Evolutionary conservation across 2,113 vertebrate species (phyloP).

Genomic region (Pelodiscus sinensis): DNA sequence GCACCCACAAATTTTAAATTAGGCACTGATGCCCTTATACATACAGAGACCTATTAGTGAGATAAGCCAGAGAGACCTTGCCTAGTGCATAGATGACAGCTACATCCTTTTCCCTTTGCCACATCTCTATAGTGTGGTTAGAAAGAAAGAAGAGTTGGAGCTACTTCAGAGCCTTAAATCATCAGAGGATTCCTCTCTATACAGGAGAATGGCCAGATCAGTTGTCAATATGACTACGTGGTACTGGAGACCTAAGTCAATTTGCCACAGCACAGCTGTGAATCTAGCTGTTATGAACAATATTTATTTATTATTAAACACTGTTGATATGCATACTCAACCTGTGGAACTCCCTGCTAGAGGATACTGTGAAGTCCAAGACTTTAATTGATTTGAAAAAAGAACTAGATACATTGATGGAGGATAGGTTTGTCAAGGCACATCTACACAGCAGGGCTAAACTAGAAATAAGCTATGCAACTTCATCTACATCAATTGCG

Average conservation of each 20-base stretch:
- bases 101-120: background rate
- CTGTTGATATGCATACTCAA: background rate
- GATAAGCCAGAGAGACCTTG: background rate
- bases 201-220: background rate
- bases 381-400: too few species aligned
- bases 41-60: background rate
- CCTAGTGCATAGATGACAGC: background rate
- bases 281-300: background rate
- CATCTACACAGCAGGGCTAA: too few species aligned
- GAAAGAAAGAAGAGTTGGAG: background rate
- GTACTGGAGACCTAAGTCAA: background rate
- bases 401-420: too few species aligned
- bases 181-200: background rate
- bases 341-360: too few species aligned
- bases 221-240: background rate
- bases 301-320: background rate
- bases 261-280: background rate
- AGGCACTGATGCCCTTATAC: background rate
- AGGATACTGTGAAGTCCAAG: too few species aligned
- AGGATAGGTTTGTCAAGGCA: too few species aligned
- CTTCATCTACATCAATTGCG: too few species aligned
- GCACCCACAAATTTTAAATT: background rate
- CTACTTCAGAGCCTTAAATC: background rate
- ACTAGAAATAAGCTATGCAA: too few species aligned
- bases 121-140: background rate